These are phyloP conservation scores for Catharus minimus DNA, from an alignment of 2,113 vertebrate species.

Conservation along the genomic window DNA sequence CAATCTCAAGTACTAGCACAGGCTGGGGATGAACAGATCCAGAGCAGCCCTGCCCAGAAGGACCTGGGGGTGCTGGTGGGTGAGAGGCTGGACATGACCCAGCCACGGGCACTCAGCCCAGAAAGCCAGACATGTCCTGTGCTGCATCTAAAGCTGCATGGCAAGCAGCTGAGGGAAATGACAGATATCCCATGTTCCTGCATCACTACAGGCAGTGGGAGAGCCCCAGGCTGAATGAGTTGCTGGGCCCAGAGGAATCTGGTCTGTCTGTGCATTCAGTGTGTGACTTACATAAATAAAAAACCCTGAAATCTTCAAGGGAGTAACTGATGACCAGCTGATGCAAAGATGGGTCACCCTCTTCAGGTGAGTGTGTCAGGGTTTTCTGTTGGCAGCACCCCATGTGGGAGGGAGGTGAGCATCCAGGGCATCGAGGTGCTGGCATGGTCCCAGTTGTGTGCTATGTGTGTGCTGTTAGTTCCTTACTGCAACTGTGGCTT, in stretches of 20 bases:
- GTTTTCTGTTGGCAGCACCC: rapidly evolving
- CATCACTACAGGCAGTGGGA: too few relatives aligned
- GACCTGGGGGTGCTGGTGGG: background rate
- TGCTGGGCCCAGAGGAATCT: background rate
- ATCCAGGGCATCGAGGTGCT: background rate
- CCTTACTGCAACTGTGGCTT: background rate
- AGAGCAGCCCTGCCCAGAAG: background rate
- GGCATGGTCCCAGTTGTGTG: background rate
- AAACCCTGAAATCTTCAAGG: rapidly evolving
- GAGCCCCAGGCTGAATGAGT: rapidly evolving
- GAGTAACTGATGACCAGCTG: background rate
- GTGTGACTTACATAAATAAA: background rate
- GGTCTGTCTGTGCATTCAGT: background rate
- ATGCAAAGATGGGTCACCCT: background rate
- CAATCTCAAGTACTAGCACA: background rate
- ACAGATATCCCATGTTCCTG: rapidly evolving
- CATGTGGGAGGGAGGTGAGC: background rate
- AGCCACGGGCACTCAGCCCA: background rate
- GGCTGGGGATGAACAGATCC: background rate
- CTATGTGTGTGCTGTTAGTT: background rate
- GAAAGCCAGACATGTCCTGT: background rate
- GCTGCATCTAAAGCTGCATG: rapidly evolving
- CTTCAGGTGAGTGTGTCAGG: too few relatives aligned
- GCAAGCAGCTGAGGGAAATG: background rate
- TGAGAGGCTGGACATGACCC: too few relatives aligned